Percentiles rank a stretch among this genome's conserved stretches.
Conservation (phyloP, 2,888 invertebrate genomes). For the Tridacna gigas region DNA sequence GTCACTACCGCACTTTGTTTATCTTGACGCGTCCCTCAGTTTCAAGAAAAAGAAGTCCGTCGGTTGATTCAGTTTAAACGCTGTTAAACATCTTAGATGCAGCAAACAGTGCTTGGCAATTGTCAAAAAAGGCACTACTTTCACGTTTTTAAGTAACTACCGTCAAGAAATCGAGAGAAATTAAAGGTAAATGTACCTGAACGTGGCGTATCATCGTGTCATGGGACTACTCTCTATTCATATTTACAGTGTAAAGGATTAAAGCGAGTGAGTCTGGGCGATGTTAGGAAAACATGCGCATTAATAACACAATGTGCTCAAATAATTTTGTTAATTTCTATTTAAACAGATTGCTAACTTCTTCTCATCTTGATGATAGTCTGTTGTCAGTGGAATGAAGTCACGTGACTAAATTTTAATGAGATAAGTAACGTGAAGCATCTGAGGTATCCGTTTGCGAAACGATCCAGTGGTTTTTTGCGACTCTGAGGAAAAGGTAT, state of each 20-base stretch:
- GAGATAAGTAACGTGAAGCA: too few relatives aligned
- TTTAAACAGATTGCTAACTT: constrained; percentile 12
- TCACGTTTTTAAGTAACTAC: too few relatives aligned
- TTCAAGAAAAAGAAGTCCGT: too few relatives aligned
- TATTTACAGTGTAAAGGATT: constrained; percentile 2
- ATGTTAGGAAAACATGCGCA: constrained; percentile 11
- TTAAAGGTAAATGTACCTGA: too few relatives aligned
- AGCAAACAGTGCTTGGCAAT: too few relatives aligned
- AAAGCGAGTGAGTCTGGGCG: constrained; percentile 1
- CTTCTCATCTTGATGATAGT: not conserved
- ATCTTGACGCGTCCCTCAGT: constrained; percentile 2
- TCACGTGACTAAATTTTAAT: not conserved
- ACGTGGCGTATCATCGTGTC: too few relatives aligned
- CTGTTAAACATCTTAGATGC: not conserved
- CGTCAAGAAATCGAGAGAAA: too few relatives aligned
- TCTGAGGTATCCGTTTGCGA: too few relatives aligned
- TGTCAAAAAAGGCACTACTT: too few relatives aligned
- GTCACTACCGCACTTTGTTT: constrained; percentile 20
- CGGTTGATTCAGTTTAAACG: not conserved
- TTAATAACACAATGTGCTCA: constrained; percentile 14
- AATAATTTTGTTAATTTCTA: constrained; percentile 8
- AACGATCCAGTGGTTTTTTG: too few relatives aligned
- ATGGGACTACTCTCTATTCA: not conserved
- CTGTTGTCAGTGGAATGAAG: not conserved
- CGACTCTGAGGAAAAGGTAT: too few relatives aligned